phyloP scores from a whole-genome alignment of 1,140 invertebrate species.

The Wasmannia auropunctata region DNA sequence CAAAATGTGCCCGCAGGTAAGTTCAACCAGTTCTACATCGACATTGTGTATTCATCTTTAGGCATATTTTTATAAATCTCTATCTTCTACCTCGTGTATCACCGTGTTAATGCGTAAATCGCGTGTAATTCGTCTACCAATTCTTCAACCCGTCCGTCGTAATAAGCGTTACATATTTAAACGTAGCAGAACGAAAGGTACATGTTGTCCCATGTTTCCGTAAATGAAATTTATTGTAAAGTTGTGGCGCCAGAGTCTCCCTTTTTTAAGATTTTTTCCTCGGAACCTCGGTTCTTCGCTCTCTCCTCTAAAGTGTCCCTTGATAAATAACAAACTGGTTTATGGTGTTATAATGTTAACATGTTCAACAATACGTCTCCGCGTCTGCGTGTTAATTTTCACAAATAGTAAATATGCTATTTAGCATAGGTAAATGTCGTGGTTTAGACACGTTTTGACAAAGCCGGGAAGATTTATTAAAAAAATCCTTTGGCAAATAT shows the following conservation, averaged over 20 bases:
- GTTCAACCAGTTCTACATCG: conserved; percentile 73
- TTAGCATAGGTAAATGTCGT: background rate
- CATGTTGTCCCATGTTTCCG: background rate
- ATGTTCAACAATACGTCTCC: background rate
- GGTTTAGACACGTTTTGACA: background rate
- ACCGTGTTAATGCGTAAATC: background rate
- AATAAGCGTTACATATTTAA: background rate
- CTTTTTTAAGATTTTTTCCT: background rate
- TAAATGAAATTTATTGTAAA: background rate
- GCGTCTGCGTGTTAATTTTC: background rate
- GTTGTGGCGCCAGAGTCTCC: background rate
- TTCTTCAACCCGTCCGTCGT: background rate
- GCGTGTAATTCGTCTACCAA: background rate
- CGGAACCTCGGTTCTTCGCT: background rate
- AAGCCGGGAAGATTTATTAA: background rate
- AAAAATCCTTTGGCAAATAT: background rate
- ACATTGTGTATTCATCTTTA: background rate
- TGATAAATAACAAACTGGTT: background rate
- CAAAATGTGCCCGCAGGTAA: conserved; percentile 99
- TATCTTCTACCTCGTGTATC: background rate
- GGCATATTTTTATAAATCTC: background rate
- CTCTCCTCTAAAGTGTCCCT: background rate
- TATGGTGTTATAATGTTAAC: background rate
- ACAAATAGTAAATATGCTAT: background rate
- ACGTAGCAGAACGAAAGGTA: background rate